Conservation (phyloP, 1,140 invertebrate genomes). For the Brachionus asplanchnoidis region DNA sequence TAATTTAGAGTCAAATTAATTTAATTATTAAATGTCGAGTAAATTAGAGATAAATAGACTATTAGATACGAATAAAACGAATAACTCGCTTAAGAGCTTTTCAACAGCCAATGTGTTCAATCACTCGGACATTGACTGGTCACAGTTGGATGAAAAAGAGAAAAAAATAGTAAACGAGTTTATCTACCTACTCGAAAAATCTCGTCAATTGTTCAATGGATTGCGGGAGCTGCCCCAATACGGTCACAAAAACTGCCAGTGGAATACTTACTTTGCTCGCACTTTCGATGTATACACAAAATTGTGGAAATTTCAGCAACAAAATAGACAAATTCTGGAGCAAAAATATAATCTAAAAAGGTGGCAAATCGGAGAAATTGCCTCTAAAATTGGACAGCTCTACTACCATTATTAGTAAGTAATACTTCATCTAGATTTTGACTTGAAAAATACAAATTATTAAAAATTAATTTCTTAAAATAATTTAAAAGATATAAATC, state of each 20-base stretch:
- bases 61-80: neutral
- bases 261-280: slow-evolving; percentile 92
- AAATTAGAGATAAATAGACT: slow-evolving; percentile 20
- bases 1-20: neutral
- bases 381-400: slow-evolving; percentile 94
- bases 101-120: neutral
- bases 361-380: slow-evolving; percentile 98
- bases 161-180: slow-evolving; percentile 37
- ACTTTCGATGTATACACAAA: slow-evolving; percentile 98
- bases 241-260: slow-evolving; percentile 79
- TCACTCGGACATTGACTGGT: slow-evolving; percentile 3
- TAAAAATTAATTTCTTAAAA: neutral
- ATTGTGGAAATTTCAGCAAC: slow-evolving; percentile 96
- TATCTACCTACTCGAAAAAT: slow-evolving; percentile 36
- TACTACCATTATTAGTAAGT: slow-evolving; percentile 88
- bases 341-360: slow-evolving; percentile 88
- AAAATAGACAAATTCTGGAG: slow-evolving; percentile 84
- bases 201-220: slow-evolving; percentile 39
- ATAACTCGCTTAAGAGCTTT: neutral
- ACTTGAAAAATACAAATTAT: slow-evolving; percentile 62
- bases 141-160: slow-evolving; percentile 28
- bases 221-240: slow-evolving; percentile 85
- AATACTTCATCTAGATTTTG: no score
- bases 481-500: no score
- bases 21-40: slow-evolving; percentile 19